Base-by-base conservation (phyloP, 2,797 vertebrate species). In the Hirundo rustica region DNA sequence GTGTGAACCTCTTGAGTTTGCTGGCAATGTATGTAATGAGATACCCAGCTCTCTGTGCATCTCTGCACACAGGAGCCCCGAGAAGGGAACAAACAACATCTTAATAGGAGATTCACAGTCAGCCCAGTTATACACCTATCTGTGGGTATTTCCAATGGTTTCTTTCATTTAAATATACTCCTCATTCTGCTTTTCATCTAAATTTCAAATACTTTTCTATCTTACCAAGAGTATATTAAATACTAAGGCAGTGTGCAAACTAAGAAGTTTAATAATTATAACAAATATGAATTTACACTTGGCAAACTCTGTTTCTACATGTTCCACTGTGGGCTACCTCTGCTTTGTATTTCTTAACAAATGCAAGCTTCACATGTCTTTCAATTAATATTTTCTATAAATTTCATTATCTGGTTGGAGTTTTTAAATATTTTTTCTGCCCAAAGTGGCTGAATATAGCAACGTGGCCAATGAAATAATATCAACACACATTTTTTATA, bases 381-480 rank as follows among this genome's bases (percentile, higher is more conserved):
- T 34, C 12, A 53, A 20, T 77, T 30, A 65, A 6, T 66, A 44
- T 86, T 76, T 88, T 82, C 20, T 30, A 58, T 13, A 58, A 20
- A 16, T 40, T 65, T 61, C 6, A 26, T 50, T 47, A 16, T 26
- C 23, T 34, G 4, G 3, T 22, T 42, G 20, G 0, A 0, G 4
- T 30, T 88, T 74, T 40, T 9, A 1, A 19, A 15, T 30, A 22
- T 19, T 30, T 80, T 89, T 90, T 53, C 40, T 58, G 4, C 27
- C 26, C 32, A 9, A 70, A 78, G 16, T 36, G 5, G 13, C 9
- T 4, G 1, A 77, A 44, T 60, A 64, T 42, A 50, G 4, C 11
- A 22, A 83, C 74, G 8, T 22, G 10, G 40, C 29, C 19, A 74
- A 16, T 40, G 19, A 68, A 80, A 84, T 48, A 73, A 32, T 4